These are phyloP conservation scores for Apodemus agrarius DNA, from an alignment of 2,797 vertebrate genomes.

Conservation along the genomic window DNA sequence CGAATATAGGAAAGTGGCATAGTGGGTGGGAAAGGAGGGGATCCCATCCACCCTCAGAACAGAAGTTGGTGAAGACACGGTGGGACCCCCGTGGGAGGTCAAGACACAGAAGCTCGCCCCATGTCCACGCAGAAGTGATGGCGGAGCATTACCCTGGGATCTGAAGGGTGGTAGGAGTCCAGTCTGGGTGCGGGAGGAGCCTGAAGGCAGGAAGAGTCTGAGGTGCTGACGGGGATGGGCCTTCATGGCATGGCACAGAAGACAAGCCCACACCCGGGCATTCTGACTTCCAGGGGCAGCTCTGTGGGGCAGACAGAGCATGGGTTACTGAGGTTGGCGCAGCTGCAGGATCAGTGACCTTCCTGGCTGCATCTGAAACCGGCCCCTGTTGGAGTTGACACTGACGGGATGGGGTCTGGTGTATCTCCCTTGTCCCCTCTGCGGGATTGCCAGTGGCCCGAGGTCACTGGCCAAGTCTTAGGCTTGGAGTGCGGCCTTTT, in stretches of 20 bases:
- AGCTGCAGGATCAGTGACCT: not conserved
- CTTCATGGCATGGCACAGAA: not conserved
- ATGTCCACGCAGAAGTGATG: not conserved
- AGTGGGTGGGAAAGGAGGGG: not conserved
- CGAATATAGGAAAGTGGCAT: not conserved
- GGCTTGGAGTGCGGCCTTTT: not conserved
- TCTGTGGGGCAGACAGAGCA: not conserved
- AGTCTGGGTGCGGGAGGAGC: not conserved
- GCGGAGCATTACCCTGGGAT: not conserved
- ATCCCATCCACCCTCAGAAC: not conserved
- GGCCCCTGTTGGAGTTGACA: not conserved
- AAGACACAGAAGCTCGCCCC: not conserved
- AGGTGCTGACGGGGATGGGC: not conserved
- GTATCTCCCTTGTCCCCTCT: not conserved
- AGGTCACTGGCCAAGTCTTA: not conserved
- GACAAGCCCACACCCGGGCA: not conserved
- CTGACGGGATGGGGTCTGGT: not conserved
- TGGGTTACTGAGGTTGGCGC: not conserved
- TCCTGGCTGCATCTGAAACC: not conserved
- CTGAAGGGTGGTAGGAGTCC: not conserved
- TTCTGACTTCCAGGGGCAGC: not conserved
- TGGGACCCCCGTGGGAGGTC: not conserved
- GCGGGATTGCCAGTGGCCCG: not conserved
- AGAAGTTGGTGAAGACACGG: not conserved
- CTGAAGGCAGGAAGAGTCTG: not conserved